phyloP scores from a whole-genome alignment of 1,140 invertebrate genomes.

The Lysiphlebus fabarum region DNA sequence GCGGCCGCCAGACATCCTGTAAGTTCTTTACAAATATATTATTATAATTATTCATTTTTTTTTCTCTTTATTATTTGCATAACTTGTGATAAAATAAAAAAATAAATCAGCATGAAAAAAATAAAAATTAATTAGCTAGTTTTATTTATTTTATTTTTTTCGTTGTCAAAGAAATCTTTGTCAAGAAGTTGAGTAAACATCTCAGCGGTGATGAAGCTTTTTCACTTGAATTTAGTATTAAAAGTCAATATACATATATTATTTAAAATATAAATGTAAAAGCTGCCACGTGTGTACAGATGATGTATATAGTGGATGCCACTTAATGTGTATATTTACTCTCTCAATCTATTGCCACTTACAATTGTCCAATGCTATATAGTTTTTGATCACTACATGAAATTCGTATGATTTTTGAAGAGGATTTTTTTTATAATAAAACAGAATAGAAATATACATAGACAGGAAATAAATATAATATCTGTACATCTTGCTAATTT shows the following conservation, averaged over 20 bases:
- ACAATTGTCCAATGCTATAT: slow-evolving; percentile 17
- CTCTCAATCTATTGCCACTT: slow-evolving; percentile 19
- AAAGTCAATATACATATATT: slow-evolving; percentile 9
- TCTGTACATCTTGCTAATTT: slow-evolving; percentile 16
- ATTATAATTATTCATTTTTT: slow-evolving; percentile 9
- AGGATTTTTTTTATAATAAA: too few species aligned
- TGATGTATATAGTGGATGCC: not conserved
- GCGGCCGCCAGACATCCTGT: slow-evolving; percentile 62
- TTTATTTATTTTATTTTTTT: slow-evolving; percentile 6
- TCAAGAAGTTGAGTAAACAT: too few species aligned
- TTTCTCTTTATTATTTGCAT: not conserved
- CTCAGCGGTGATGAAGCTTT: too few species aligned
- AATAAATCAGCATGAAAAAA: not conserved
- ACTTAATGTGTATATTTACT: slow-evolving; percentile 23
- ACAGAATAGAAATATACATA: too few species aligned
- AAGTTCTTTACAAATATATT: slow-evolving; percentile 34
- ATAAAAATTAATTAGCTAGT: slow-evolving; percentile 5
- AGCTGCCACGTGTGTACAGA: slow-evolving; percentile 14
- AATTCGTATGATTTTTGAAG: slow-evolving; percentile 5
- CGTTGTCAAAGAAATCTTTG: not conserved
- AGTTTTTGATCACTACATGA: not conserved
- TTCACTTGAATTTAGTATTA: slow-evolving; percentile 10
- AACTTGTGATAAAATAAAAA: not conserved
- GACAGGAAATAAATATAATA: too few species aligned
- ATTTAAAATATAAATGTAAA: slow-evolving; percentile 7